A percentile compares a stretch with the other conserved stretches of the same genome.
These are phyloP conservation scores for Sisor rabdophorus DNA, from an alignment of 2,113 vertebrate genomes.

Conservation along the genomic window DNA sequence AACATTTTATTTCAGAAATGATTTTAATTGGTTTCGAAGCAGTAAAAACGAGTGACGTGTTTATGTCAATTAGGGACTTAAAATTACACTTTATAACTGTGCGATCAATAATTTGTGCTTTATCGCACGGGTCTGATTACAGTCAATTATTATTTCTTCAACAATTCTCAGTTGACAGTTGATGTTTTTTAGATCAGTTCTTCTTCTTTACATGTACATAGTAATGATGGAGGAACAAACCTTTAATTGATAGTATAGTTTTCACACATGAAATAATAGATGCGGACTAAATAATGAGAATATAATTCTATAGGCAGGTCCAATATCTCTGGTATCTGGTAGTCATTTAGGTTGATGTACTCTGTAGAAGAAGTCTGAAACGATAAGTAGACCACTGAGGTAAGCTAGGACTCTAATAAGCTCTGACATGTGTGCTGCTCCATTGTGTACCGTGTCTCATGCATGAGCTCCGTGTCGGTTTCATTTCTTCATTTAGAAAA, in stretches of 20 bases:
- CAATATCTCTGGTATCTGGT: neutral
- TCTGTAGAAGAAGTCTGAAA: neutral
- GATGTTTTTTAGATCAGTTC: neutral
- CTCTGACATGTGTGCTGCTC: constrained; percentile 27
- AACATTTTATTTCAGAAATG: too few relatives aligned
- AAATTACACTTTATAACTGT: neutral
- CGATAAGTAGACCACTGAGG: neutral
- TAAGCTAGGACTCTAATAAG: neutral
- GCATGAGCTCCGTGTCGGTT: neutral
- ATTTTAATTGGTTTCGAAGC: too few relatives aligned
- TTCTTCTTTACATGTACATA: neutral
- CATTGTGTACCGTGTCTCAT: constrained; percentile 14
- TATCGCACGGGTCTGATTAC: too few relatives aligned
- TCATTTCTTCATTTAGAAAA: neutral
- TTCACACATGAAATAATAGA: neutral
- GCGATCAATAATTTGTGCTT: neutral
- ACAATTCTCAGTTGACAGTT: neutral
- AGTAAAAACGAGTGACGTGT: neutral
- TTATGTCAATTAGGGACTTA: neutral
- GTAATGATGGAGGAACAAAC: neutral
- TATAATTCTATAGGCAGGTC: neutral
- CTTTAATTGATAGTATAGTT: neutral
- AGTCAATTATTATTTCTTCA: neutral
- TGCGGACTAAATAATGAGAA: neutral
- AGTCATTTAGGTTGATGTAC: neutral